These are phyloP conservation scores for Oligia fasciuncula DNA, from an alignment of 2,888 invertebrate species.

Conservation along the genomic window DNA sequence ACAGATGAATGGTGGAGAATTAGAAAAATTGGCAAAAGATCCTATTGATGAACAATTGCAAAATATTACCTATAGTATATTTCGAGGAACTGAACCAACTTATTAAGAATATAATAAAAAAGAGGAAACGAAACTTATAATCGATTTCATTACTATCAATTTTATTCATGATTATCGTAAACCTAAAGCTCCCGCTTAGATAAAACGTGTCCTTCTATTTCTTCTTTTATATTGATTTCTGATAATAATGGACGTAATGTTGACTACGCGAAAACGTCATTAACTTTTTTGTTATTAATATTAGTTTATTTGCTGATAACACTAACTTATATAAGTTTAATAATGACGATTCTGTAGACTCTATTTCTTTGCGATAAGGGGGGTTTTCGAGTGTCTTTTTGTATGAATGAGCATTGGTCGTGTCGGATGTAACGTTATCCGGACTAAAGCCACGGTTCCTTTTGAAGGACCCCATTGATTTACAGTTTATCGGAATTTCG, in stretches of 20 bases:
- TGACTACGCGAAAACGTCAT: conserved; percentile 47
- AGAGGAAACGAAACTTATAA: neutral
- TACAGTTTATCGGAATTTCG: conserved; percentile 58
- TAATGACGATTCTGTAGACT: conserved; percentile 39
- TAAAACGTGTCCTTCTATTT: conserved; percentile 27
- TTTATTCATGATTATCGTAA: conserved; percentile 11
- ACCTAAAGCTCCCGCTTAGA: conserved; percentile 29
- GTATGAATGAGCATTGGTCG: conserved; percentile 43
- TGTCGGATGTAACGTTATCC: conserved; percentile 65
- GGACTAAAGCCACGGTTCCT: conserved; percentile 52
- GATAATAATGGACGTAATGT: conserved; percentile 47
- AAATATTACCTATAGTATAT: neutral
- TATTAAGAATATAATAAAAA: too few relatives aligned
- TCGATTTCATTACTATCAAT: conserved; percentile 6
- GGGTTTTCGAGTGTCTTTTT: conserved; percentile 40
- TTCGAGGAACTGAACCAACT: neutral
- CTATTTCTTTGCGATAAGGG: conserved; percentile 43
- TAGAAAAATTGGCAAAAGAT: neutral
- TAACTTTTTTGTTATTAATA: conserved; percentile 49
- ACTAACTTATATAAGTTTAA: conserved; percentile 51
- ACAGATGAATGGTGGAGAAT: neutral
- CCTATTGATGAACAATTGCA: neutral
- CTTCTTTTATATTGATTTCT: conserved; percentile 19
- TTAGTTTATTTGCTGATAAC: conserved; percentile 59
- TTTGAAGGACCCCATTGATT: conserved; percentile 64